These are phyloP conservation scores for Heliconius sara DNA, from an alignment of 2,888 invertebrate species.

Conservation along the genomic window DNA sequence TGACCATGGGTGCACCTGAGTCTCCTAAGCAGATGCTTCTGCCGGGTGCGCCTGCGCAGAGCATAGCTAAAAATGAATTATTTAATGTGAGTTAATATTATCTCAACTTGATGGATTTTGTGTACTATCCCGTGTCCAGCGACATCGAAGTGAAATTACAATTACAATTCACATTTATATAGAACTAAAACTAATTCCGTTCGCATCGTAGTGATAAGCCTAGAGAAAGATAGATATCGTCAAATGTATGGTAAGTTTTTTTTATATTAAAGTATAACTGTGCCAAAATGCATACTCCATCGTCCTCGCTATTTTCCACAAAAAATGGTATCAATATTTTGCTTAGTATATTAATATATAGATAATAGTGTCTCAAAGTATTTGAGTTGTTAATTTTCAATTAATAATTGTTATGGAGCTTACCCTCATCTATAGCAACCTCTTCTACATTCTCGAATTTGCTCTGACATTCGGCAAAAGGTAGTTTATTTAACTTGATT, in stretches of 20 bases:
- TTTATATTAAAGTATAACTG: not conserved
- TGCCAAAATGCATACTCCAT: no score
- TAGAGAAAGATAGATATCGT: no score
- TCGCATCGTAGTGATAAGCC: no score
- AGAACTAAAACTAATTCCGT: no score
- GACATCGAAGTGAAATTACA: not conserved
- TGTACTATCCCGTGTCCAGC: no score
- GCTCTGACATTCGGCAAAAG: constrained; percentile 52
- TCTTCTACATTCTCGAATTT: constrained; percentile 45
- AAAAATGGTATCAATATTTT: not conserved
- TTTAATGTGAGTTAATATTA: constrained; percentile 2
- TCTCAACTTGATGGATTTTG: no score
- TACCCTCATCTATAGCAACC: constrained; percentile 59
- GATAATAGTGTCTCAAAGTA: not conserved
- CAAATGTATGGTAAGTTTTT: not conserved
- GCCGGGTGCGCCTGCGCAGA: constrained; percentile 58
- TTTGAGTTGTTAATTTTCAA: not conserved
- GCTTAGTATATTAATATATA: not conserved
- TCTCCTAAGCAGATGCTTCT: constrained; percentile 64
- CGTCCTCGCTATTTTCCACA: not conserved
- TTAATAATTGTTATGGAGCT: constrained; percentile 32
- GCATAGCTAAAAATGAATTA: constrained; percentile 53
- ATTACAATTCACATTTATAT: no score
- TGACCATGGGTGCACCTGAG: constrained; percentile 66
- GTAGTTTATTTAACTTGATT: constrained; percentile 57